Evolutionary conservation across 2,888 invertebrate genomes (phyloP).

Genomic region (Arrhopalites spinosus): DNA sequence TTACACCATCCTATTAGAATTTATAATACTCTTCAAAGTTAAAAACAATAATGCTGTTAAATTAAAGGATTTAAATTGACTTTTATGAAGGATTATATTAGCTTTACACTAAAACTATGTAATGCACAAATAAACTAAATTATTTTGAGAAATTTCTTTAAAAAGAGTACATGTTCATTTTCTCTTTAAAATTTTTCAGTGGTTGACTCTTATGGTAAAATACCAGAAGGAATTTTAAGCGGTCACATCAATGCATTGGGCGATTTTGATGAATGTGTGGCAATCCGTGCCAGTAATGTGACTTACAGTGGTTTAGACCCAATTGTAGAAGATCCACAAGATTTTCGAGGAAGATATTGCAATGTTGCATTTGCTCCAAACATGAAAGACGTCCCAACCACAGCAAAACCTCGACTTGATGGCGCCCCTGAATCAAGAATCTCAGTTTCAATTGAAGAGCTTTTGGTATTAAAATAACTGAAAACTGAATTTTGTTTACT

Average conservation of each 20-base stretch:
- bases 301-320: background rate
- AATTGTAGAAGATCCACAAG: background rate
- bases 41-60: too few relatives aligned
- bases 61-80: too few relatives aligned
- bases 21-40: too few relatives aligned
- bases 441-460: slow-evolving; percentile 18
- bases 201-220: slow-evolving; percentile 52
- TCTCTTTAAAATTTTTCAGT: slow-evolving; percentile 41
- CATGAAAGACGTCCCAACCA: background rate
- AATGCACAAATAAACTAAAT: too few relatives aligned
- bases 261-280: slow-evolving; percentile 52
- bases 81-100: too few relatives aligned
- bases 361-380: slow-evolving; percentile 34
- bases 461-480: slow-evolving; percentile 15
- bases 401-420: background rate
- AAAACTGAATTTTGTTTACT: background rate
- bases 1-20: too few relatives aligned
- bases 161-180: background rate
- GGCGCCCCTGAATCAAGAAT: background rate
- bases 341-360: slow-evolving; percentile 49
- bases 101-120: too few relatives aligned
- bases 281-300: slow-evolving; percentile 11
- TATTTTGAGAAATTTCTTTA: too few relatives aligned
- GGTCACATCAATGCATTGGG: slow-evolving; percentile 51
- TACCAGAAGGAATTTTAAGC: slow-evolving; percentile 50